Evolutionary conservation across 2,113 vertebrate genomes (phyloP).

Genomic region (Drymodes brunneopygia): DNA sequence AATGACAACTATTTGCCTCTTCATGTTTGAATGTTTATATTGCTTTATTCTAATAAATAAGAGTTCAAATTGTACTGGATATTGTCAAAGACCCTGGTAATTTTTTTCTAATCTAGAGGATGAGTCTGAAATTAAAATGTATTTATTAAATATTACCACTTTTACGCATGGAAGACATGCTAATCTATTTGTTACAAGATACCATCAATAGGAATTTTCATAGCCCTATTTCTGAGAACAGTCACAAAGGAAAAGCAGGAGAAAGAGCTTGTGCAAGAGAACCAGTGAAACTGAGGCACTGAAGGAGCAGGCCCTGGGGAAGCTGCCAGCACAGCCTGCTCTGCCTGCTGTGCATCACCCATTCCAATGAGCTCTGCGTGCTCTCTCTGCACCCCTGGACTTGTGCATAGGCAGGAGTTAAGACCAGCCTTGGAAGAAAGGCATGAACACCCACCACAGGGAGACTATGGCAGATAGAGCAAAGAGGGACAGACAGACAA

Average conservation of each 20-base stretch:
- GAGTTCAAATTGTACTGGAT: background rate
- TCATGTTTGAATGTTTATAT: background rate
- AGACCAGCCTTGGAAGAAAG: background rate
- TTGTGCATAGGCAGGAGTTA: background rate
- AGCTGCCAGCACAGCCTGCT: background rate
- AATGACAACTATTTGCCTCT: background rate
- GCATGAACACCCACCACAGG: rapidly evolving
- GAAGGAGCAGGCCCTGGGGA: background rate
- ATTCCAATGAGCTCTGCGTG: background rate
- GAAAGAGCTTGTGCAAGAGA: background rate
- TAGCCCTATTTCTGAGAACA: background rate
- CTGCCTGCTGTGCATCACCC: background rate
- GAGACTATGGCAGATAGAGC: rapidly evolving
- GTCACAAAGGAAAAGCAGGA: background rate
- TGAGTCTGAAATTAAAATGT: background rate
- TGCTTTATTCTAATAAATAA: background rate
- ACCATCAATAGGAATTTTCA: background rate
- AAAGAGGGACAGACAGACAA: background rate
- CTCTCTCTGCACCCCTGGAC: background rate
- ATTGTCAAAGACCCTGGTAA: background rate
- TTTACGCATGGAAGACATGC: background rate
- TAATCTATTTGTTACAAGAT: background rate
- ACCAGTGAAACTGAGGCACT: background rate
- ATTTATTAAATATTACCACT: background rate
- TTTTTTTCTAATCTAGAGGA: background rate